Evolutionary conservation across 1,140 invertebrate genomes (phyloP), one percentile per base, ranked within the genome.

Genomic region (Eciton burchellii): DNA sequence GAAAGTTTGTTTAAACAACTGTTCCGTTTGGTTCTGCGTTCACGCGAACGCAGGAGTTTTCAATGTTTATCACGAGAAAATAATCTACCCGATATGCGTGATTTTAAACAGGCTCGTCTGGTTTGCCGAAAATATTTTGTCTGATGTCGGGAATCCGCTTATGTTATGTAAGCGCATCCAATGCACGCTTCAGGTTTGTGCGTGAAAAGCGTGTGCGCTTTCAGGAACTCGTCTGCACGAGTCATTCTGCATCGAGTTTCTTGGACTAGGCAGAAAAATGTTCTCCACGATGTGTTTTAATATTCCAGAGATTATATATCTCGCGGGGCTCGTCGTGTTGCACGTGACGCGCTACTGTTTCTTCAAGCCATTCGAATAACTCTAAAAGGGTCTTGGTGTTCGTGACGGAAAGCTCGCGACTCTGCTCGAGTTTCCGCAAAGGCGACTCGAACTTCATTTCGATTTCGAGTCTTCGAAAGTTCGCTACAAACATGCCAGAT

Each of bases 401-500:
- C n/a, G 21, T 45, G 65, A 79, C 29, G 24, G 52, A 79, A 79
- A 79, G 49, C 74, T 79, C 74, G 41, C 1, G 12, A n/a, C n/a
- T 45, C 52, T 79, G 35, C n/a, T 68, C 35, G 74, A 77, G 19
- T 66, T 77, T 66, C 74, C 6, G 19, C 35, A 12, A 6, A 66
- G 49, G 21, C 21, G 68, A 54, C 72, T 52, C n/a, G 14, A 49
- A 76, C 52, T 79, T 79, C 24, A 35, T 79, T 49, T 68, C n/a
- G 43, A 43, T 43, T 65, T 65, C n/a, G 35, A 79, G 49, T 59
- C 56, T 56, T 79, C 63, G 49, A 63, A 79, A 70, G 35, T 68
- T 49, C 56, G 74, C 12, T 56, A 56, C 49, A 43, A 70, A 77
- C 59, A 76, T 43, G 73, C 73, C 29, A 54, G 49, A 77, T 77